These are phyloP conservation scores for Catharus fuscescens DNA, from an alignment of 2,113 vertebrate species.

Conservation along the genomic window DNA sequence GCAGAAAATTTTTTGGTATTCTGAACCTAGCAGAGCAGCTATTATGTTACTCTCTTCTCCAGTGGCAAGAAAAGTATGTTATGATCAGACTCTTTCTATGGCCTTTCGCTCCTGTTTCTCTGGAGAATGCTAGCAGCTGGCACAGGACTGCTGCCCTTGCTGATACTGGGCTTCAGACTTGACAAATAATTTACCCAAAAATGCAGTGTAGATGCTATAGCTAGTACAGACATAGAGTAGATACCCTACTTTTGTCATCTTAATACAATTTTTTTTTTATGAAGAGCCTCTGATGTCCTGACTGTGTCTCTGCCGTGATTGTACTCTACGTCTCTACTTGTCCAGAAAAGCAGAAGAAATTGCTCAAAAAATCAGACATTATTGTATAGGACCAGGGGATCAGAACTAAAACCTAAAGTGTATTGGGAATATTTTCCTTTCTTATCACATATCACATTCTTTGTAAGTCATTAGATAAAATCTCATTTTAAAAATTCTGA, in stretches of 20 bases:
- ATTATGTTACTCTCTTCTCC: background rate
- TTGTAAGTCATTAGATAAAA: background rate
- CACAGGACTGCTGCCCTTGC: background rate
- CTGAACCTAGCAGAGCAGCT: background rate
- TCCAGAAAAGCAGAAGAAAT: background rate
- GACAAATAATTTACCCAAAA: background rate
- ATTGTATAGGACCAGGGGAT: background rate
- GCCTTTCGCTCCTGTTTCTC: conserved; percentile 19
- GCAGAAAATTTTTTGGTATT: background rate
- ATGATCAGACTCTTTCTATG: background rate
- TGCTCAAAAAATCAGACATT: background rate
- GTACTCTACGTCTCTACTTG: background rate
- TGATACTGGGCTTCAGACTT: background rate
- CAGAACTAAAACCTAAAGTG: background rate
- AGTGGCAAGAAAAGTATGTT: conserved; percentile 3
- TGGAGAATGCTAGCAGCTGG: conserved; percentile 1
- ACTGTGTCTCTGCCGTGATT: background rate
- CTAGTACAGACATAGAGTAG: background rate
- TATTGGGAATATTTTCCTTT: background rate
- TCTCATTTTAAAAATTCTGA: background rate
- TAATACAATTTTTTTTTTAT: background rate
- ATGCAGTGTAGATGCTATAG: background rate
- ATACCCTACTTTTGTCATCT: background rate
- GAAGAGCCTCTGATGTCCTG: background rate
- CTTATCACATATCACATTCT: rapidly evolving